Base-by-base conservation (phyloP, 1,140 invertebrate species). In the Cotesia typhae region DNA sequence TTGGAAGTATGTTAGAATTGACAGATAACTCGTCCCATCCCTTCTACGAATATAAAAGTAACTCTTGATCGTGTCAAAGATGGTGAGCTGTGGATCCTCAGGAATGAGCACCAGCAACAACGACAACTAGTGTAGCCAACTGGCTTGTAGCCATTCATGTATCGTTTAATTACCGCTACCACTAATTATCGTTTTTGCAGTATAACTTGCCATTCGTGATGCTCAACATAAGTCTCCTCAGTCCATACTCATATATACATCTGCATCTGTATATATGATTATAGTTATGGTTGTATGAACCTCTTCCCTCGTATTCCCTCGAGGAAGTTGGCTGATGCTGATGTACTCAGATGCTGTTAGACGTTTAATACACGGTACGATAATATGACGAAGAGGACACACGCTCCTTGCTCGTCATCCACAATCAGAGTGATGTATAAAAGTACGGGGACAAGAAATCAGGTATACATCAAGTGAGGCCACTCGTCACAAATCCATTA, bases 161-260 rank as follows among this genome's bases (percentile, higher is more conserved):
- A 65, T 69, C 66, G 70, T 77, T 80, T 79, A 80, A 80, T 80
- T 80, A 75, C 74, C 69, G 57, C 77, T 75, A 74, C 75, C 73
- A 75, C 72, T 79, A 80, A 80, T 80, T 80, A 77, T 67, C 61
- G 61, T 80, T 80, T 80, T 80, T 79, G 53, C 38, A 35, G n/a
- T 66, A 61, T 12, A 37, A 38, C 41, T 67, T 67, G 68, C 64
- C 71, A 70, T 66, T 67, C 73, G 73, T 60, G 73, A 74, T 66
- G 67, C 53, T 38, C 36, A 68, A 72, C 59, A 75, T 70, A 68
- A 17, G 51, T 71, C 41, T 67, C 28, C 51, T 63, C 28, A 28
- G 28, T 28, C 28, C 28, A 28, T 28, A 28, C 57, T 55, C 52
- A n/a, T 37, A 6, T 57, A n/a, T 63, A 28, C 28, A 28, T 28